These are phyloP conservation scores for Lepidurus arcticus DNA, from an alignment of 1,140 invertebrate genomes.

Conservation along the genomic window DNA sequence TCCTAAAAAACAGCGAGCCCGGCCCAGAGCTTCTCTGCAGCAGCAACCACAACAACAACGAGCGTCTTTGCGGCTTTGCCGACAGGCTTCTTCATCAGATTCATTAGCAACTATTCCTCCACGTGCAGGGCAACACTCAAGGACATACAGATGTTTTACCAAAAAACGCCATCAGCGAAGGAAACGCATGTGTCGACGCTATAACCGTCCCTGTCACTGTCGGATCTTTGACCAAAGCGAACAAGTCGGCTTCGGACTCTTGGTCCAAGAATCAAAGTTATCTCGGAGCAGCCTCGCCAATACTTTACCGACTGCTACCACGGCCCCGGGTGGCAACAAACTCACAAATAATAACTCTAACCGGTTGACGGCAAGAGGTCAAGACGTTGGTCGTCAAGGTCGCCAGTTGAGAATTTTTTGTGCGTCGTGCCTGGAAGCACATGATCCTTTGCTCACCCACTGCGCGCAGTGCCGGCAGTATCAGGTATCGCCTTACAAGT, in stretches of 20 bases:
- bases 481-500: constrained; percentile 27
- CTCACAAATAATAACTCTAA: not conserved
- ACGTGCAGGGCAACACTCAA: not conserved
- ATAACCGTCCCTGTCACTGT: constrained; percentile 32
- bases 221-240: constrained; percentile 33
- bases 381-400: not conserved
- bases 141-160: constrained; percentile 9
- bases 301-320: constrained; percentile 2
- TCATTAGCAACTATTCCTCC: constrained; percentile 27
- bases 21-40: not conserved
- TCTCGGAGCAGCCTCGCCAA: constrained; percentile 20
- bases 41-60: not conserved
- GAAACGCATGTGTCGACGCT: constrained; percentile 9
- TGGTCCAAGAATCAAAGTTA: constrained; percentile 25
- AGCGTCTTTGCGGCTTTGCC: constrained; percentile 19
- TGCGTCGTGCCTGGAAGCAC: constrained; percentile 30
- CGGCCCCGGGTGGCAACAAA: constrained; percentile 9
- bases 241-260: constrained; percentile 31
- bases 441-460: constrained; percentile 33
- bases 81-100: constrained; percentile 30
- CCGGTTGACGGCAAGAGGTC: not conserved
- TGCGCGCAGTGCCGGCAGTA: constrained; percentile 27
- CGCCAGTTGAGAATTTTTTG: constrained; percentile 30
- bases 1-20: not conserved
- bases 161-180: constrained; percentile 17